Conservation (phyloP, 2,888 invertebrate genomes). For the Allacma fusca region DNA sequence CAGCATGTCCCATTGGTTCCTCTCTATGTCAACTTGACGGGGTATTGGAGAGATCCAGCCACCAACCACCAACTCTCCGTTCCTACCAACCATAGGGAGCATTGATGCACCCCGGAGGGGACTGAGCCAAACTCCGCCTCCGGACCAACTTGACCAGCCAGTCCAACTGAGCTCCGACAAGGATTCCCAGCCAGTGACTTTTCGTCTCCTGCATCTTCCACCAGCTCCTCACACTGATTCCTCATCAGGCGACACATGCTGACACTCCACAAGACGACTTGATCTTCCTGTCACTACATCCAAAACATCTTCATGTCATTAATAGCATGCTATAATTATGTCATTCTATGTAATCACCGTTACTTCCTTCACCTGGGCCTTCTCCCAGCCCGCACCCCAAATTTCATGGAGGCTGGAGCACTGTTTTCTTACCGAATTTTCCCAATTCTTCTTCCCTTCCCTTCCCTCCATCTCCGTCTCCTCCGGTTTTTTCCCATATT, state of each 20-base stretch:
- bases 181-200: conserved; percentile 31
- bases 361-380: not conserved
- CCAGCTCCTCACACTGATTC: conserved; percentile 49
- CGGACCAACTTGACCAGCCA: conserved; percentile 34
- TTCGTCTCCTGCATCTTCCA: conserved; percentile 54
- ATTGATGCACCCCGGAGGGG: not conserved
- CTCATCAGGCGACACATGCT: conserved; percentile 31
- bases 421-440: not conserved
- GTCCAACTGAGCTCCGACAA: conserved; percentile 31
- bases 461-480: not conserved
- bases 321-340: conserved; percentile 21
- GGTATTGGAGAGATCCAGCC: conserved; percentile 48
- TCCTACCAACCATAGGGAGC: conserved; percentile 36
- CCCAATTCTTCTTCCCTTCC: not conserved
- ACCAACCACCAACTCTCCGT: conserved; percentile 34
- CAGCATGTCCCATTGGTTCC: conserved; percentile 47
- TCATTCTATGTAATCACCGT: not conserved
- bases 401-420: not conserved
- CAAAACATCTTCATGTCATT: conserved; percentile 35
- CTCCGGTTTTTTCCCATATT: too few species aligned
- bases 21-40: conserved; percentile 40
- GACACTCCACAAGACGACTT: conserved; percentile 33
- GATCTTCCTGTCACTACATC: conserved; percentile 34
- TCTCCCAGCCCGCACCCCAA: not conserved
- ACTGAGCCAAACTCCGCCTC: conserved; percentile 29